Evolutionary conservation across 2,888 invertebrate genomes (phyloP).

Genomic region (Ichneumon xanthorius): DNA sequence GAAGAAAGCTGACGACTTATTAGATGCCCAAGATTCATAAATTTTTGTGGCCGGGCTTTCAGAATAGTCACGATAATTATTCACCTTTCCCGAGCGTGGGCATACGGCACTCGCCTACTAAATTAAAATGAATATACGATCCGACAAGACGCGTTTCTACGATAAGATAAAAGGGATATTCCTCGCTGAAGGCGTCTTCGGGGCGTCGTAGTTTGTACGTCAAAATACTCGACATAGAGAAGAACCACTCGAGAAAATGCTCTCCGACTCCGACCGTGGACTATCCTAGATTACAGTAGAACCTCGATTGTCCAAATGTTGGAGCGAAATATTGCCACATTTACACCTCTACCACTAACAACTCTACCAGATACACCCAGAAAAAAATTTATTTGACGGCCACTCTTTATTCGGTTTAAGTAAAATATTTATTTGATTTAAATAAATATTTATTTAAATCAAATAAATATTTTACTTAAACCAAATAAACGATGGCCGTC

Average conservation of each 20-base stretch:
- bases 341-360: too few relatives aligned
- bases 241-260: neutral
- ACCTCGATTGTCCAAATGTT: too few relatives aligned
- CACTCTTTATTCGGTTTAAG: too few relatives aligned
- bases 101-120: conserved; percentile 58
- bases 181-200: conserved; percentile 42
- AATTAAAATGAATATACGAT: conserved; percentile 76
- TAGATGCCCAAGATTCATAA: neutral
- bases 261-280: neutral
- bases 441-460: too few relatives aligned
- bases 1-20: conserved; percentile 1
- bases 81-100: conserved; percentile 18
- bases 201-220: conserved; percentile 21
- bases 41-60: neutral
- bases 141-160: conserved; percentile 66
- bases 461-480: too few relatives aligned
- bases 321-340: too few relatives aligned
- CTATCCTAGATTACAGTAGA: neutral
- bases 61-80: neutral
- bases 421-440: too few relatives aligned
- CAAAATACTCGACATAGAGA: conserved; percentile 4
- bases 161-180: conserved; percentile 75
- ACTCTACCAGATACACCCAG: too few relatives aligned
- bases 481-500: too few relatives aligned
- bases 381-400: too few relatives aligned